Conservation (phyloP, 1,140 invertebrate species). For the Sinonovacula constricta region DNA sequence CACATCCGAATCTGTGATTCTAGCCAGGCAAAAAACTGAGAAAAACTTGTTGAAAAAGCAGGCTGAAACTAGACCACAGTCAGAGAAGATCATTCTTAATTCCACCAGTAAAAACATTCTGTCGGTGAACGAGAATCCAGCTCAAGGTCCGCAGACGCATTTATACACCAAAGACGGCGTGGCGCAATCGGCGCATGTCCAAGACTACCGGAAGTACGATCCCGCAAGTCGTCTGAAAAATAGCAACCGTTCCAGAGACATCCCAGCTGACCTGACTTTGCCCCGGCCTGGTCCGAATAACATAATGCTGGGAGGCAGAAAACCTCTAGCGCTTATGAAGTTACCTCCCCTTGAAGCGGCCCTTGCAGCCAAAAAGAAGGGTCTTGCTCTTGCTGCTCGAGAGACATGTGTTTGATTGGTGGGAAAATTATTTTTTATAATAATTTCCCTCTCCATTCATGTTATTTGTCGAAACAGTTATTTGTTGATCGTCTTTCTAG, state of each 20-base stretch:
- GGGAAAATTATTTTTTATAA: no score
- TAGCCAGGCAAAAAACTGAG: constrained; percentile 50
- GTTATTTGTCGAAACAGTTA: no score
- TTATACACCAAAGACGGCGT: constrained; percentile 45
- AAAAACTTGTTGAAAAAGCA: constrained; percentile 45
- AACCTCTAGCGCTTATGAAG: constrained; percentile 53
- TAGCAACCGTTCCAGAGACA: constrained; percentile 12
- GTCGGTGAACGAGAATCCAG: constrained; percentile 28
- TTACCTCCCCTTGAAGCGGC: constrained; percentile 55
- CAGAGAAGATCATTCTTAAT: constrained; percentile 46
- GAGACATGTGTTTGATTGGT: constrained; percentile 52
- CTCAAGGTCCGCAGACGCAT: constrained; percentile 43
- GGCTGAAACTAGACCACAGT: constrained; percentile 41
- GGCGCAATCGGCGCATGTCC: constrained; percentile 39
- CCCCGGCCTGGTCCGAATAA: constrained; percentile 42
- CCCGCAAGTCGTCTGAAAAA: constrained; percentile 15
- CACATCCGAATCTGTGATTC: constrained; percentile 49
- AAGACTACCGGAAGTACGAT: constrained; percentile 41
- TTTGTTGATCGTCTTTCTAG: no score
- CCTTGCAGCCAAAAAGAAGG: constrained; percentile 47
- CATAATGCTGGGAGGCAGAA: constrained; percentile 17
- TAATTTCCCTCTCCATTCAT: no score
- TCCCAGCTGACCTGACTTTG: constrained; percentile 32
- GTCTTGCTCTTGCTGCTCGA: constrained; percentile 33
- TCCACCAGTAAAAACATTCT: constrained; percentile 33